A percentile compares a stretch with the other conserved stretches of the same genome.
phyloP scores from a whole-genome alignment of 92 coral and sea anemone species.

The Palythoa heliodiscus region DNA sequence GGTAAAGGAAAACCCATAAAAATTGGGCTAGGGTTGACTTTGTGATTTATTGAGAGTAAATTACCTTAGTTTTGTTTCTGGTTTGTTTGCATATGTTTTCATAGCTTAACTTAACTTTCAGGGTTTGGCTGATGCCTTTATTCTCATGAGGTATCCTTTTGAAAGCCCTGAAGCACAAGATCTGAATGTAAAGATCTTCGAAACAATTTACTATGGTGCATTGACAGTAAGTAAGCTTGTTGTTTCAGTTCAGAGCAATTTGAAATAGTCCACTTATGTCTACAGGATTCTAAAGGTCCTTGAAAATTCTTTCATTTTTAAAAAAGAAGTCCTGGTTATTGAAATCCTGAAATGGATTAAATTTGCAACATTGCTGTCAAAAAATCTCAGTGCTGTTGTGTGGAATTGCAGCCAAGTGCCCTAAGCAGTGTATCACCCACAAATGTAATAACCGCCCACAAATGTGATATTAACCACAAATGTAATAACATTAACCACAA shows the following conservation, averaged over 20 bases:
- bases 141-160: constrained; percentile 93
- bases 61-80: neutral
- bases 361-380: no score
- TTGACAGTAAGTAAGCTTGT: constrained; percentile 71
- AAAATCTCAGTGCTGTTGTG: no score
- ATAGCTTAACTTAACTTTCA: constrained; percentile 3
- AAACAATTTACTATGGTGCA: constrained; percentile 95
- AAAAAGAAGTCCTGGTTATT: no score
- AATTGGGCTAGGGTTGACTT: no score
- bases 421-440: no score
- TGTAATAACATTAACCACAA: no score
- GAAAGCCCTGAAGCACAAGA: constrained; percentile 86
- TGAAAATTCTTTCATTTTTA: no score
- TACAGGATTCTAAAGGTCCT: neutral
- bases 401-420: no score
- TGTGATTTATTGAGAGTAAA: neutral
- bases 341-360: no score
- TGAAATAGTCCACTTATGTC: neutral
- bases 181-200: constrained; percentile 88
- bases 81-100: neutral
- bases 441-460: no score
- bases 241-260: neutral
- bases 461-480: no score
- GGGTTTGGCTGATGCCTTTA: constrained; percentile 99
- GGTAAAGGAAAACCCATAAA: no score